Evolutionary conservation across 2,888 invertebrate genomes (phyloP).

Genomic region (Leptopilina drosophilae): DNA sequence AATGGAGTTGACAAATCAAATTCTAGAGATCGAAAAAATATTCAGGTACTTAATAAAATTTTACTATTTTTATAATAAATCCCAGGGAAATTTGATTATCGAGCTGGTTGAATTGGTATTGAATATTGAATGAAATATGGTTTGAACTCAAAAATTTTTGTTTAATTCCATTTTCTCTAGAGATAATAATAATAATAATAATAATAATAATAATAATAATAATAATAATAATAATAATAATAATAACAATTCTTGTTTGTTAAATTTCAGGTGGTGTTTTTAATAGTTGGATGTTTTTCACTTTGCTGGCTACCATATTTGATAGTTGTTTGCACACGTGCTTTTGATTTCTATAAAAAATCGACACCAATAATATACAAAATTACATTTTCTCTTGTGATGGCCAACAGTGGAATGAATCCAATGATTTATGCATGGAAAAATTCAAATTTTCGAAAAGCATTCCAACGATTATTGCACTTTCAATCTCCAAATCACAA

Average conservation of each 20-base stretch:
- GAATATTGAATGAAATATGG: too few relatives aligned
- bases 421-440: constrained; percentile 93
- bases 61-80: not conserved
- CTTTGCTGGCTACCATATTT: constrained; percentile 90
- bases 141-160: too few relatives aligned
- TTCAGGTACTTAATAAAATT: constrained; percentile 80
- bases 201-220: too few relatives aligned
- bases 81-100: too few relatives aligned
- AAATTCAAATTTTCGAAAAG: constrained; percentile 86
- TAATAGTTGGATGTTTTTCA: constrained; percentile 88
- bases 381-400: constrained; percentile 84
- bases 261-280: constrained; percentile 83
- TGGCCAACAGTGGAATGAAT: constrained; percentile 89
- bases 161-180: too few relatives aligned
- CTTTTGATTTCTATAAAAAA: constrained; percentile 79
- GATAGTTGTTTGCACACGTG: constrained; percentile 82
- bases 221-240: too few relatives aligned
- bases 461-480: constrained; percentile 83
- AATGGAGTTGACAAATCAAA: constrained; percentile 79
- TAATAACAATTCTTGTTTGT: not conserved
- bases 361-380: constrained; percentile 79
- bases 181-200: too few relatives aligned
- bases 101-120: too few relatives aligned
- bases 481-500: constrained; percentile 82
- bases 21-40: constrained; percentile 83